Percentiles rank a stretch among this genome's conserved stretches.
These are phyloP conservation scores for Intellagama lesueurii DNA, from an alignment of 2,797 vertebrate species.

Conservation along the genomic window DNA sequence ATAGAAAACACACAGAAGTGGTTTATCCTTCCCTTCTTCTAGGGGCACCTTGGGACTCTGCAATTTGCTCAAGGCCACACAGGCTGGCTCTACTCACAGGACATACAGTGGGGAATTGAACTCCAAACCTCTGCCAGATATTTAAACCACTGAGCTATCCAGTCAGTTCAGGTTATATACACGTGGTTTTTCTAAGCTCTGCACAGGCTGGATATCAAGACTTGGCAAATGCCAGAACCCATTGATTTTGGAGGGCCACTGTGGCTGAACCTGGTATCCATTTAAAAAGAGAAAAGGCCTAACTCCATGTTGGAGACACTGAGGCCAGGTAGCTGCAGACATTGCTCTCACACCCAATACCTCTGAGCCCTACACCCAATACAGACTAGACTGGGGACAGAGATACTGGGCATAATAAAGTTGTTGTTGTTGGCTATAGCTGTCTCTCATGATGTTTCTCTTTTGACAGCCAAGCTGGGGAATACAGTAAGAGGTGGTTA, in stretches of 20 bases:
- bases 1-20: no score
- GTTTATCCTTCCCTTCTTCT: no score
- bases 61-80: no score
- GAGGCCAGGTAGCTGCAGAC: not conserved
- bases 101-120: no score
- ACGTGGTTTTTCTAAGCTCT: accelerated
- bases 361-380: not conserved
- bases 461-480: not conserved
- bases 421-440: not conserved
- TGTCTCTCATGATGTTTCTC: not conserved
- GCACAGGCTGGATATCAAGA: not conserved
- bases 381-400: not conserved
- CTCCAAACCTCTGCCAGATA: no score
- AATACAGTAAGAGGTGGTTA: not conserved
- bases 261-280: not conserved
- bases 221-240: not conserved
- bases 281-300: not conserved
- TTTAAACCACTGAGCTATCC: no score
- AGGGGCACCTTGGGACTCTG: no score
- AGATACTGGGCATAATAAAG: not conserved
- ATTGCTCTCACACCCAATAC: not conserved
- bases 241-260: no score
- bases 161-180: not conserved
- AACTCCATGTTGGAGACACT: not conserved
- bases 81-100: no score